phyloP scores from a whole-genome alignment of 2,888 invertebrate species.

The Lucinisca nassula region DNA sequence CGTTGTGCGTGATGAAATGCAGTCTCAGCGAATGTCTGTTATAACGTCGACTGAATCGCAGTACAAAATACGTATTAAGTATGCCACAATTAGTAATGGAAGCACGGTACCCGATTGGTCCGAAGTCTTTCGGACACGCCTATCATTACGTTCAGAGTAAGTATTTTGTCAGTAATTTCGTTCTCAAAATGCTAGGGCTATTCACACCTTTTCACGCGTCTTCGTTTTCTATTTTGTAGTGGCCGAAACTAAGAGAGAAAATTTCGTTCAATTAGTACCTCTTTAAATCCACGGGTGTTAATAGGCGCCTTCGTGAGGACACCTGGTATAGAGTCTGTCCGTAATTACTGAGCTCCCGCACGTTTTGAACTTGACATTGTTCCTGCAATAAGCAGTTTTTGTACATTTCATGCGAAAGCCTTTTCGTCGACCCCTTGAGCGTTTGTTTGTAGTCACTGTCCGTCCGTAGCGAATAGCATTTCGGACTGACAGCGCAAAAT shows the following conservation, averaged over 20 bases:
- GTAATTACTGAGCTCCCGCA: constrained; percentile 8
- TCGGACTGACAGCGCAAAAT: not conserved
- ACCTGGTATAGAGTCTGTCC: not conserved
- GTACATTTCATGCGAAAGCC: constrained; percentile 16
- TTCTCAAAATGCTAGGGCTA: no score
- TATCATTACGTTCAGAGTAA: no score
- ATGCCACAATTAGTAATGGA: no score
- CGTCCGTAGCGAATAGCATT: constrained; percentile 19
- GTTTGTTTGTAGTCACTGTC: constrained; percentile 12
- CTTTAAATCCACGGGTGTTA: constrained; percentile 1
- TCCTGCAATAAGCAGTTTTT: not conserved
- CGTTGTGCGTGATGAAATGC: no score
- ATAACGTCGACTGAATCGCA: no score
- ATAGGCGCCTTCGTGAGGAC: not conserved
- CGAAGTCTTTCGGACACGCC: no score
- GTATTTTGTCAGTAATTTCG: no score
- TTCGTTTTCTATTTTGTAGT: no score
- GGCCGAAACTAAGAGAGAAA: constrained; percentile 14
- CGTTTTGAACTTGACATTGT: not conserved
- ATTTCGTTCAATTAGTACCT: not conserved
- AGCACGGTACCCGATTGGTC: no score
- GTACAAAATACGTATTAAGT: no score
- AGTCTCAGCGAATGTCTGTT: no score
- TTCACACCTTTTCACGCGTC: no score
- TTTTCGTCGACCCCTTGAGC: not conserved